These are phyloP conservation scores for Lordiphosa collinella DNA, from an alignment of 1,140 invertebrate species.

Conservation along the genomic window DNA sequence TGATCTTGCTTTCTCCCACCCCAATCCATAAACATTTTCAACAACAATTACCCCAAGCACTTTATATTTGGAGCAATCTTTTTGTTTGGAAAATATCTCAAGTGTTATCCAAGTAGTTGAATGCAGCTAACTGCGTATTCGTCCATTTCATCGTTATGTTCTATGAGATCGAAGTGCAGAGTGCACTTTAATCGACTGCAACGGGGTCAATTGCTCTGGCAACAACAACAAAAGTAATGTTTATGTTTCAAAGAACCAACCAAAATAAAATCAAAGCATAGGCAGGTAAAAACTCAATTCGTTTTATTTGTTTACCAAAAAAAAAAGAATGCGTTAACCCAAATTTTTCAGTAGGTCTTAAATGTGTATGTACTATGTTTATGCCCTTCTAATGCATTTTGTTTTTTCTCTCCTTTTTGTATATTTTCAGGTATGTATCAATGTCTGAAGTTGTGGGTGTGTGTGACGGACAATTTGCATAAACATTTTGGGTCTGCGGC, in stretches of 20 bases:
- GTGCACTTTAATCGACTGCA: conserved; percentile 2
- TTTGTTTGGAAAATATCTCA: neutral
- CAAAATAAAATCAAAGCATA: conserved; percentile 37
- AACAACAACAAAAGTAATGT: conserved; percentile 31
- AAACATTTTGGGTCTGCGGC: conserved; percentile 32
- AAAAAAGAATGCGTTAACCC: conserved; percentile 47
- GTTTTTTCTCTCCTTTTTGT: conserved; percentile 23
- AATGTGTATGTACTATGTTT: conserved; percentile 1
- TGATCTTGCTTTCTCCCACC: neutral
- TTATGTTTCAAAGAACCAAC: conserved; percentile 47
- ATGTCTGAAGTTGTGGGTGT: conserved; percentile 30
- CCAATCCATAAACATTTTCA: no score
- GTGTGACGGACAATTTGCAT: conserved; percentile 50
- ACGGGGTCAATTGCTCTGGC: conserved; percentile 55
- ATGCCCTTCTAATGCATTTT: conserved; percentile 60
- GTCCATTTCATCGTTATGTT: conserved; percentile 60
- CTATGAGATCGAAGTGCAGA: conserved; percentile 35
- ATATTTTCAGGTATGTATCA: conserved; percentile 65
- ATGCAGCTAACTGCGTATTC: conserved; percentile 24
- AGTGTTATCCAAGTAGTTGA: conserved; percentile 32
- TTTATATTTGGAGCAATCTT: no score
- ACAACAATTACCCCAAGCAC: no score
- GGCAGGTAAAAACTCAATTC: conserved; percentile 44
- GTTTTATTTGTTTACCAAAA: conserved; percentile 33
- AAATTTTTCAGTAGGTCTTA: conserved; percentile 28